Conservation (phyloP, 2,888 invertebrate species). For the Cryptophagus acutangulus region DNA sequence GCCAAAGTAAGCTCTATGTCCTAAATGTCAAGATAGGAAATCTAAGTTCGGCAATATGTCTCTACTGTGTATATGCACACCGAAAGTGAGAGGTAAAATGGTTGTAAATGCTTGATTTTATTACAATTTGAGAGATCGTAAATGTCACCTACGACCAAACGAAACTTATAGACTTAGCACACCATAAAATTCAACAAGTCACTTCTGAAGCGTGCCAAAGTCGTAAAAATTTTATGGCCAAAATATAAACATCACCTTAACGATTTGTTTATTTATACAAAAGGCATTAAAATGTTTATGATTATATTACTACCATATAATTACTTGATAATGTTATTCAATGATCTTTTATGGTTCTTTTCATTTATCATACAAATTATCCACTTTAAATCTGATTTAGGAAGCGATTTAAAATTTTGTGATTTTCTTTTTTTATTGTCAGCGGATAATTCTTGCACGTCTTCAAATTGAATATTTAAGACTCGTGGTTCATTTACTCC, state of each 20-base stretch:
- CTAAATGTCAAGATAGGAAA: slow-evolving; percentile 10
- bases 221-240: slow-evolving; percentile 37
- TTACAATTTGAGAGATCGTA: slow-evolving; percentile 56
- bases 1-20: slow-evolving; percentile 37
- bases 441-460: no score
- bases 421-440: slow-evolving; percentile 3
- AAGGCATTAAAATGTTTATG: background rate
- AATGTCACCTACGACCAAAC: slow-evolving; percentile 50
- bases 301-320: slow-evolving; percentile 4
- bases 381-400: slow-evolving; percentile 1
- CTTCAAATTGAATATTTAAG: no score
- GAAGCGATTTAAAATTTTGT: background rate
- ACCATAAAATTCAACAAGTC: slow-evolving; percentile 36
- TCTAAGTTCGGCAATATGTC: slow-evolving; percentile 23
- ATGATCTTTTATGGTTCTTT: slow-evolving; percentile 4
- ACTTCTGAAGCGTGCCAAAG: slow-evolving; percentile 35
- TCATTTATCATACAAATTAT: slow-evolving; percentile 1
- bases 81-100: slow-evolving; percentile 43
- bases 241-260: slow-evolving; percentile 32
- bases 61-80: slow-evolving; percentile 33
- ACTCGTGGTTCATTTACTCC: slow-evolving; percentile 11
- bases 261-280: slow-evolving; percentile 36
- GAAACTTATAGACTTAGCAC: slow-evolving; percentile 40
- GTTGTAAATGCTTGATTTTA: slow-evolving; percentile 55
- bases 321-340: slow-evolving; percentile 3